Evolutionary conservation across 2,797 vertebrate species (phyloP), one percentile per base, ranked within the genome.

Genomic region (Lepilemur ruficaudatus): DNA sequence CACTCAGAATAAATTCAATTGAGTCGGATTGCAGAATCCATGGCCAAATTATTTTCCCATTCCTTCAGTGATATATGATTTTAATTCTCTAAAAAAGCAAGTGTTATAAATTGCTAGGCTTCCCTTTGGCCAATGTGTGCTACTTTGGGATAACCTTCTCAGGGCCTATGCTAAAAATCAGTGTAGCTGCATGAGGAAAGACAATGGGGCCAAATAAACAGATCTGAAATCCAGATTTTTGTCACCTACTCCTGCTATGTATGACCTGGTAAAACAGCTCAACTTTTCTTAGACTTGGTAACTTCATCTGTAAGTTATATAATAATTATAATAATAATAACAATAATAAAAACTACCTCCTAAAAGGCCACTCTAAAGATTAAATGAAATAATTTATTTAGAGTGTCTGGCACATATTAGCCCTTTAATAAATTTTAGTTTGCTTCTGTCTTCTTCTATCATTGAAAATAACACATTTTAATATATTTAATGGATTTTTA

Each of bases 381-480:
- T n/a, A 91, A 70, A 76, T 46, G 32, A 82, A 57, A 43, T 63
- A 61, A 81, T 28, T n/a, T 75, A 59, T 41, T 59, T 46, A 91
- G 32, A 48, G 14, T 92, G 3, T 75, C 25, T 59, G 22, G 13
- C 32, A 81, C 17, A 23, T 65, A n/a, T 48, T 70, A 90, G 23
- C 57, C 38, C 41, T 38, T 79, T 43, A 50, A 38, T 61, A 59
- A 61, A 75, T 80, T 76, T 20, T 50, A 91, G 43, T 41, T 76
- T 72, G 8, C 41, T 79, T 97, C 35, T 32, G 81, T 91, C n/a
- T 91, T 91, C 25, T 70, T 63, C 10, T 55, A 79, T 93, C 6
- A 87, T 15, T 83, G 28, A 69, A 92, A 86, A 63, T 50, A 59
- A 95, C 61, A 75, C 7, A 88, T 90, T 81, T 73, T 80, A 90